Conservation (phyloP, 2,888 invertebrate species). For the Metalampra italica region DNA sequence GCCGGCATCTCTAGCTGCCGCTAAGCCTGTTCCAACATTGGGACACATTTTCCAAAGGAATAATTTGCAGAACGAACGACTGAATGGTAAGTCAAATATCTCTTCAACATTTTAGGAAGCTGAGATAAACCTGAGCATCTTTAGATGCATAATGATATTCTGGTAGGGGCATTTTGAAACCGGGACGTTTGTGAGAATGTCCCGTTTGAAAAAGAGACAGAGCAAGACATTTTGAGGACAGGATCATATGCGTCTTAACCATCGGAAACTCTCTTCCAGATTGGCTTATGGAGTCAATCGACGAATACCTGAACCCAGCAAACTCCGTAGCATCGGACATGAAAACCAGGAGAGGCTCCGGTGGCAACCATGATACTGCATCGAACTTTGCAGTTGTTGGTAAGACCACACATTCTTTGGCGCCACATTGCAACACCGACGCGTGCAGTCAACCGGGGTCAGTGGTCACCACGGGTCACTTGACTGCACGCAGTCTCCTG, state of each 20-base stretch:
- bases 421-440: no score
- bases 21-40: conserved; percentile 46
- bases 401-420: background rate
- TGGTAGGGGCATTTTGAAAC: no score
- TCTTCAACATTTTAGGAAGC: no score
- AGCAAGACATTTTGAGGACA: no score
- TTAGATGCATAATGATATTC: no score
- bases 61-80: conserved; percentile 28
- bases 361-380: background rate
- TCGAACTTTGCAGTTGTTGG: background rate
- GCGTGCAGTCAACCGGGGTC: no score
- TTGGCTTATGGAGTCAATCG: conserved; percentile 32
- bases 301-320: conserved; percentile 22
- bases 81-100: conserved; percentile 33
- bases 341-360: background rate
- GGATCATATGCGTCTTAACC: no score
- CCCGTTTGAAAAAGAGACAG: no score
- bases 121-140: no score
- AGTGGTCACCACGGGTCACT: no score
- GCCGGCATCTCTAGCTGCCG: conserved; percentile 23
- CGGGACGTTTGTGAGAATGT: no score
- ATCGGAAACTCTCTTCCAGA: conserved; percentile 21
- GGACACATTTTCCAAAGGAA: conserved; percentile 37
- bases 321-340: conserved; percentile 25
- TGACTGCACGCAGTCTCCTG: no score